A percentile compares a stretch with the other conserved stretches of the same genome.
These are phyloP conservation scores for Hydroisotoma schaefferi DNA, from an alignment of 2,888 invertebrate species.

Conservation along the genomic window DNA sequence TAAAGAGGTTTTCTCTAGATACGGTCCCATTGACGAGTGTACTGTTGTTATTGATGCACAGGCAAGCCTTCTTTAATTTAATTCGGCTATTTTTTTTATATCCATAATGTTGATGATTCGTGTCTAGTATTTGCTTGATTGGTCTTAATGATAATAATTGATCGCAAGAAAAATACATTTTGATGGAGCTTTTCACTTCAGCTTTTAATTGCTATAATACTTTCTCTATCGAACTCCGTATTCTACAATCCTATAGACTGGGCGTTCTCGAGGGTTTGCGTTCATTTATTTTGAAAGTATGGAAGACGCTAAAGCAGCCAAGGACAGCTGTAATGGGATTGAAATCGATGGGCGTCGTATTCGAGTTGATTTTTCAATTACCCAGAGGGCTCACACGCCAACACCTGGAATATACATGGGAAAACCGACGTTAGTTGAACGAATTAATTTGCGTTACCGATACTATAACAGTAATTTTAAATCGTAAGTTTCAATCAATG, in stretches of 20 bases:
- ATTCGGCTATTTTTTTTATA: background rate
- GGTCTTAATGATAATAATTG: no score
- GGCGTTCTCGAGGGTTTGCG: slow-evolving; percentile 90
- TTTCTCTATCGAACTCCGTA: no score
- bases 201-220: no score
- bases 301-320: slow-evolving; percentile 87
- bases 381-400: slow-evolving; percentile 92
- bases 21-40: slow-evolving; percentile 57
- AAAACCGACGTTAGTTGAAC: slow-evolving; percentile 69
- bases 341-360: slow-evolving; percentile 91
- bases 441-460: background rate
- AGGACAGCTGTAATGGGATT: slow-evolving; percentile 89
- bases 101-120: no score
- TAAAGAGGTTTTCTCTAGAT: slow-evolving; percentile 57
- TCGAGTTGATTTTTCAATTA: slow-evolving; percentile 92
- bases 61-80: slow-evolving; percentile 28
- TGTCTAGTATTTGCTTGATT: no score
- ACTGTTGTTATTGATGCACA: slow-evolving; percentile 48
- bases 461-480: background rate
- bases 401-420: slow-evolving; percentile 98
- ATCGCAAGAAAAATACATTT: no score
- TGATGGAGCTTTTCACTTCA: no score
- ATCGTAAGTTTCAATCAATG: slow-evolving; percentile 38
- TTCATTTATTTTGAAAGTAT: slow-evolving; percentile 88
- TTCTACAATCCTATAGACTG: slow-evolving; percentile 70